A percentile compares a stretch with the other conserved stretches of the same genome.
These are phyloP conservation scores for Phrynocephalus versicolor DNA, from an alignment of 2,113 vertebrate genomes.

Conservation along the genomic window DNA sequence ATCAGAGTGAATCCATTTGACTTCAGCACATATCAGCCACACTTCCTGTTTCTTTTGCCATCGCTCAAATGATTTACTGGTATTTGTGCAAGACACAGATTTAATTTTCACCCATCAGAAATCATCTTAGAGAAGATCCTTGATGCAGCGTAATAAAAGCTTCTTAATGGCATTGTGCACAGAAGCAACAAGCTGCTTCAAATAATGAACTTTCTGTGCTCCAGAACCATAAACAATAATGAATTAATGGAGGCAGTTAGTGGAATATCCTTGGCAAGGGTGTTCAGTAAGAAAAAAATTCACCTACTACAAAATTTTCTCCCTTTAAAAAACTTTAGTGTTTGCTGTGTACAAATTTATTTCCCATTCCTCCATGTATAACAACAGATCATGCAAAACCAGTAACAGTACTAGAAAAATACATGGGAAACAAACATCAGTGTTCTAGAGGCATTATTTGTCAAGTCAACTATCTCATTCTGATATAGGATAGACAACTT, in stretches of 20 bases:
- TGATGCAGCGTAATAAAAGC: background rate
- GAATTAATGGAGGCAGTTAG: background rate
- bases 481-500: too few species aligned
- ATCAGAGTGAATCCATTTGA: conserved; percentile 1
- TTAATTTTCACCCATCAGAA: conserved; percentile 1
- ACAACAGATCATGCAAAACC: too few species aligned
- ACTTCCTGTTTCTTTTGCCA: background rate
- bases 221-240: background rate
- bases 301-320: background rate
- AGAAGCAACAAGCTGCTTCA: conserved; percentile 8
- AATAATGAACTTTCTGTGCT: fast-evolving
- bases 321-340: too few species aligned
- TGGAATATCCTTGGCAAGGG: background rate
- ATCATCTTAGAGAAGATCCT: background rate
- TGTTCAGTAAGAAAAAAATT: background rate
- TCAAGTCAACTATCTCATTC: too few species aligned
- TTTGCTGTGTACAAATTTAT: background rate
- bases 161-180: background rate
- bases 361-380: too few species aligned
- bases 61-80: background rate
- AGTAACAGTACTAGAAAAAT: too few species aligned
- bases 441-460: too few species aligned
- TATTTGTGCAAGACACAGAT: conserved; percentile 20
- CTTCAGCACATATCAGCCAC: background rate
- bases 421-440: too few species aligned